These are phyloP conservation scores for Cyanistes caeruleus DNA, from an alignment of 2,113 vertebrate species.

Conservation along the genomic window DNA sequence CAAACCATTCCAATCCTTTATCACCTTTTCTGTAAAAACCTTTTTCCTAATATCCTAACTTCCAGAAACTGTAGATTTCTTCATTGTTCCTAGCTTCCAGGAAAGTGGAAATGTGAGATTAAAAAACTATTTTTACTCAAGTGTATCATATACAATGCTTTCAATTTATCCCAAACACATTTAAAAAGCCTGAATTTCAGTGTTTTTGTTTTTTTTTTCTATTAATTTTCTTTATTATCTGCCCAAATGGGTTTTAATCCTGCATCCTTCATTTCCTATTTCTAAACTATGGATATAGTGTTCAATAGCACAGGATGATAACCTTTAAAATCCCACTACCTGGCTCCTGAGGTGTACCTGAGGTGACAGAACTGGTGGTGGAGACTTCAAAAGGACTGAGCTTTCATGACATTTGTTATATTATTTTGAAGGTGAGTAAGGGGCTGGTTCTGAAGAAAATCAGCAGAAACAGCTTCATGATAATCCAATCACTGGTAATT, in stretches of 20 bases:
- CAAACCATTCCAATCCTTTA: no score
- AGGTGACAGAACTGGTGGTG: neutral
- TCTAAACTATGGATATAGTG: neutral
- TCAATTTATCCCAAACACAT: neutral
- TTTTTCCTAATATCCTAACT: neutral
- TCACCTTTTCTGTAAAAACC: no score
- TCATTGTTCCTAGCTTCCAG: neutral
- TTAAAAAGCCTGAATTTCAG: neutral
- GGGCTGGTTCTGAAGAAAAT: neutral
- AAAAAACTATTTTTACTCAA: neutral
- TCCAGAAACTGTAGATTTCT: neutral
- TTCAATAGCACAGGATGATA: neutral
- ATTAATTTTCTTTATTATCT: neutral
- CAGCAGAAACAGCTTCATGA: neutral
- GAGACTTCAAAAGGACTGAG: neutral
- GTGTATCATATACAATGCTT: fast-evolving
- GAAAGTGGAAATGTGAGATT: neutral
- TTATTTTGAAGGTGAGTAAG: neutral
- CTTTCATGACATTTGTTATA: neutral
- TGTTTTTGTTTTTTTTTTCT: neutral
- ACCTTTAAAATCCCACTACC: neutral
- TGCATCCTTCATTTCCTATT: neutral
- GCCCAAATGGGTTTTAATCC: neutral
- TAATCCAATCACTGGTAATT: neutral
- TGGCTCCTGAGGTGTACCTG: neutral